Evolutionary conservation across 2,113 vertebrate species (phyloP).

Genomic region (Cinclus mexicanus): DNA sequence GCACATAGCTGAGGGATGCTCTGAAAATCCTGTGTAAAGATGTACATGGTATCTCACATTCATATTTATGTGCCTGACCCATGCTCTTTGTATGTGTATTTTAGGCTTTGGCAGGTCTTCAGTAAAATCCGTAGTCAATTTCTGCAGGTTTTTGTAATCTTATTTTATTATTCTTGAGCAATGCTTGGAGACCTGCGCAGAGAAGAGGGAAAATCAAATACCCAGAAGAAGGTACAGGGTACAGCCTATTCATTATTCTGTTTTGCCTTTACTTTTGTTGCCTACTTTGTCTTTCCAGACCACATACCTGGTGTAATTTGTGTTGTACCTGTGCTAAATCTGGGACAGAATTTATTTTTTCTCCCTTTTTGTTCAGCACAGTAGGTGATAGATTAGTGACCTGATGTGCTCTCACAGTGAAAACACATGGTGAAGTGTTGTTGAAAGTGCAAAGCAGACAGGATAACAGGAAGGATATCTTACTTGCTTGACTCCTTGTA

Average conservation of each 20-base stretch:
- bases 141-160: neutral
- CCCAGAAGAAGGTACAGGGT: neutral
- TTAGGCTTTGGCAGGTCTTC: neutral
- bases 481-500: neutral
- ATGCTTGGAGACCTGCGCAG: neutral
- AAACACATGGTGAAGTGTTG: neutral
- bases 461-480: neutral
- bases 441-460: conserved; percentile 6
- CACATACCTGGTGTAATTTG: neutral
- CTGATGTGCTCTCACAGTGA: neutral
- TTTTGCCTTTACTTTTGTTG: neutral
- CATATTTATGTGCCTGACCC: neutral
- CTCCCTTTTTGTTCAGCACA: neutral
- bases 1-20: neutral
- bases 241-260: neutral
- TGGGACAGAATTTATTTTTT: neutral
- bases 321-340: neutral
- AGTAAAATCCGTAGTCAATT: neutral
- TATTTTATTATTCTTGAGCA: neutral
- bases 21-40: neutral
- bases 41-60: neutral
- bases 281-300: neutral
- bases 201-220: neutral
- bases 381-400: neutral
- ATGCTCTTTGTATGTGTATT: neutral